Evolutionary conservation across 2,113 vertebrate species (phyloP).

Genomic region (Rhipidura dahli): DNA sequence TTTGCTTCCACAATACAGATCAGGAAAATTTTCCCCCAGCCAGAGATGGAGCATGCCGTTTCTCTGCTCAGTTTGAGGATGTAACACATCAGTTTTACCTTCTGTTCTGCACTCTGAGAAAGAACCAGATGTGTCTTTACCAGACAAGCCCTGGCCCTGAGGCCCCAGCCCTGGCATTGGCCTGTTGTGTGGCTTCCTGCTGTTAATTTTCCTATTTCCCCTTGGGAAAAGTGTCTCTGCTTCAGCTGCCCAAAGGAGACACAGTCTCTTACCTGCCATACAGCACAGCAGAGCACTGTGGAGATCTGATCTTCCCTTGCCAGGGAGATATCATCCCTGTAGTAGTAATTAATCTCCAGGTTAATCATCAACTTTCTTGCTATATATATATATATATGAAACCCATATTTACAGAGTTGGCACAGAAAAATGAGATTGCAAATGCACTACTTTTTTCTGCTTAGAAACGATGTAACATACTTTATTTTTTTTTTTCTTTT

Average conservation of each 20-base stretch:
- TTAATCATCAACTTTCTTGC: background rate
- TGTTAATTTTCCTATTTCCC: background rate
- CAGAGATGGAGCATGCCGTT: background rate
- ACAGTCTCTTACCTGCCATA: fast-evolving
- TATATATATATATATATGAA: background rate
- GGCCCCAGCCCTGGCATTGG: background rate
- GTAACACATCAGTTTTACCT: background rate
- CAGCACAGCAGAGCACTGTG: fast-evolving
- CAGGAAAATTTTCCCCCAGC: fast-evolving
- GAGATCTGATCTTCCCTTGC: background rate
- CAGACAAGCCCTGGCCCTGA: background rate
- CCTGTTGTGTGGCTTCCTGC: background rate
- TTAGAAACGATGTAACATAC: background rate
- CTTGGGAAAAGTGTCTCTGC: background rate
- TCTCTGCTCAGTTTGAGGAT: background rate
- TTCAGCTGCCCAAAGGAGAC: background rate
- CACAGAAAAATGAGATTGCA: background rate
- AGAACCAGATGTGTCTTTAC: fast-evolving
- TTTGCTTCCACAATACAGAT: background rate
- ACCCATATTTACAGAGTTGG: background rate
- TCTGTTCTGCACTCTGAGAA: background rate
- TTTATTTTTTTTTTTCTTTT: background rate
- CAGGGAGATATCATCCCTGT: background rate
- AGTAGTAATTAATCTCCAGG: background rate
- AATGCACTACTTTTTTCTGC: background rate